Conservation (phyloP, 2,113 vertebrate species). For the Percopsis transmontana region DNA sequence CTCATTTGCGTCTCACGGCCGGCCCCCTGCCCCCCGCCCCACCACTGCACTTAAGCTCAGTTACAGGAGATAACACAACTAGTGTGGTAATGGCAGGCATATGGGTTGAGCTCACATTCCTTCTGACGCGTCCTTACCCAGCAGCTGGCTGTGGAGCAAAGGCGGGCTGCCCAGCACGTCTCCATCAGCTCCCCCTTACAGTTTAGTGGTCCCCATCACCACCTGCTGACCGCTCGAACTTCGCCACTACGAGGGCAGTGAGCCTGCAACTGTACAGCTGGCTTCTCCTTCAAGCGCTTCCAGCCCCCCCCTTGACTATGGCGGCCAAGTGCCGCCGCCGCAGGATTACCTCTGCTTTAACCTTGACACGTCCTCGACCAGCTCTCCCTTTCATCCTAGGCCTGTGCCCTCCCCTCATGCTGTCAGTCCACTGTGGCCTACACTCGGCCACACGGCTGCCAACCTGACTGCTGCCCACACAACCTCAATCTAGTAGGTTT, state of each 20-base stretch:
- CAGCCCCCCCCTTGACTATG: not conserved
- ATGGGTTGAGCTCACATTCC: conserved; percentile 63
- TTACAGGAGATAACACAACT: conserved; percentile 42
- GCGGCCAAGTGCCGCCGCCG: too few species aligned
- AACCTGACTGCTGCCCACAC: conserved; percentile 4
- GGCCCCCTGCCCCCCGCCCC: not conserved
- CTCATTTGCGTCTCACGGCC: too few species aligned
- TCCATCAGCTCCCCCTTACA: not conserved
- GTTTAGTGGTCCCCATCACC: conserved; percentile 1
- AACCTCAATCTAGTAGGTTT: not conserved
- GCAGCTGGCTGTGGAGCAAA: conserved; percentile 43
- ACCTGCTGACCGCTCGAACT: conserved; percentile 11
- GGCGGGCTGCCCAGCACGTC: conserved; percentile 2
- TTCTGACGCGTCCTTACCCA: conserved; percentile 58
- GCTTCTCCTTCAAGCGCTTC: conserved; percentile 23
- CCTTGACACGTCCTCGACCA: not conserved
- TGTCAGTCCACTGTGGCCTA: conserved; percentile 7
- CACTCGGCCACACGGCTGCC: conserved; percentile 23
- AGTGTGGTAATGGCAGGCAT: conserved; percentile 35
- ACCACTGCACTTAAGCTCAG: conserved; percentile 21
- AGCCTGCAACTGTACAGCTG: conserved; percentile 13
- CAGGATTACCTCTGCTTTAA: too few species aligned
- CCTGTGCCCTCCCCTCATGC: conserved; percentile 30
- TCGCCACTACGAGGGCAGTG: conserved; percentile 8
- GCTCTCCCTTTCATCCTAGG: conserved; percentile 39